Evolutionary conservation across 2,888 invertebrate genomes (phyloP).

Genomic region (Pyrocoelia pectoralis): DNA sequence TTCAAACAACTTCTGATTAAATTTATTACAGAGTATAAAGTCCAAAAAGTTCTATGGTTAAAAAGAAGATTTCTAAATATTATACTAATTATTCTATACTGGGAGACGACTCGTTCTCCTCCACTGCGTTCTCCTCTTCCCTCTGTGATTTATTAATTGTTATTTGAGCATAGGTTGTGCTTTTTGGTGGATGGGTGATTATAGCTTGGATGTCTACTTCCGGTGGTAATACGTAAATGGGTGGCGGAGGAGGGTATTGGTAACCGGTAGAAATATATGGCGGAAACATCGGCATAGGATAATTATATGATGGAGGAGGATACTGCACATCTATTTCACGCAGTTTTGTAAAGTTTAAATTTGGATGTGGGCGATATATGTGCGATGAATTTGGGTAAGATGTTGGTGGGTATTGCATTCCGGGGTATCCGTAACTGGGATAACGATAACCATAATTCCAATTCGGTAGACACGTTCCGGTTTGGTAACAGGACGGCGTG

Average conservation of each 20-base stretch:
- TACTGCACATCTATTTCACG: conserved; percentile 9
- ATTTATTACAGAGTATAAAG: too few species aligned
- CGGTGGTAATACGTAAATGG: conserved; percentile 20
- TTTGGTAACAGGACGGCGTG: conserved; percentile 43
- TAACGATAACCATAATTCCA: conserved; percentile 6
- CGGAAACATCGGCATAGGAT: conserved; percentile 15
- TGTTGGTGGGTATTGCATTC: conserved; percentile 23
- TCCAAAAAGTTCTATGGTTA: too few species aligned
- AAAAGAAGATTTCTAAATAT: too few species aligned
- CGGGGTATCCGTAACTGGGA: background rate
- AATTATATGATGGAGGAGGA: background rate
- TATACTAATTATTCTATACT: background rate
- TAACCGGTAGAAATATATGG: conserved; percentile 10
- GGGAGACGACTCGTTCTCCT: background rate
- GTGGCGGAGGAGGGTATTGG: conserved; percentile 7
- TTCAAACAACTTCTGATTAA: too few species aligned
- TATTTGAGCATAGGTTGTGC: conserved; percentile 22
- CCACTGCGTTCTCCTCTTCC: too few species aligned
- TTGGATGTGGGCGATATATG: background rate
- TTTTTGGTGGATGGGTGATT: conserved; percentile 23
- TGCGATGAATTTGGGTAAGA: conserved; percentile 13
- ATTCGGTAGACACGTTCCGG: conserved; percentile 30
- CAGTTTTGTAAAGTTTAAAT: background rate
- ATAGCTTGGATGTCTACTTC: conserved; percentile 28
- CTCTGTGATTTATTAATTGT: conserved; percentile 16